Conservation (phyloP, 2,888 invertebrate species). For the Imbricaverruca yamaguchii region DNA sequence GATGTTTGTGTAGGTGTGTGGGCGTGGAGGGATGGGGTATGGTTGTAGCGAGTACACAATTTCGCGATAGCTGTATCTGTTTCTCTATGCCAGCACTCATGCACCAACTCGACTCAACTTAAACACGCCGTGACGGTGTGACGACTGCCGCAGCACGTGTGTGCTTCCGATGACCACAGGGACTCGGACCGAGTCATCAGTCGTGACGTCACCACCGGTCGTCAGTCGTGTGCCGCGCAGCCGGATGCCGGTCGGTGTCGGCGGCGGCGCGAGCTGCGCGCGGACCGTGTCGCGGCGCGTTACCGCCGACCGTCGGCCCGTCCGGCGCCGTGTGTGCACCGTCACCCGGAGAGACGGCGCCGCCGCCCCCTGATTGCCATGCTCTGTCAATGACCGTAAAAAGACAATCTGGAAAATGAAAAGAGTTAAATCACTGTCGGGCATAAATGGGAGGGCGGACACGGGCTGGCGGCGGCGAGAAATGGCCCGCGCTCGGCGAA, state of each 20-base stretch:
- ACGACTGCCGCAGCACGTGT: too few relatives aligned
- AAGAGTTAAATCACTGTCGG: conserved; percentile 5
- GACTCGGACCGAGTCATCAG: background rate
- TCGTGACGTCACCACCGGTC: background rate
- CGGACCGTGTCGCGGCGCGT: too few relatives aligned
- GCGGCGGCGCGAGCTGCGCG: background rate
- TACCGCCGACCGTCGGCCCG: background rate
- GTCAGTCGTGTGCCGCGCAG: background rate
- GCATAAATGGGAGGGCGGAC: conserved; percentile 4
- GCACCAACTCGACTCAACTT: too few relatives aligned
- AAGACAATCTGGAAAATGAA: conserved; percentile 15
- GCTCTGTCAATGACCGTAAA: conserved; percentile 12
- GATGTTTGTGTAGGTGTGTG: too few relatives aligned
- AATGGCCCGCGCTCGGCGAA: background rate
- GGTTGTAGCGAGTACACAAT: too few relatives aligned
- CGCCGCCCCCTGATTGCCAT: background rate
- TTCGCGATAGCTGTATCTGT: too few relatives aligned
- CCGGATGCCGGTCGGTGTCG: background rate
- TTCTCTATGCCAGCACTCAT: too few relatives aligned
- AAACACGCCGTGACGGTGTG: too few relatives aligned
- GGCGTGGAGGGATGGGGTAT: too few relatives aligned
- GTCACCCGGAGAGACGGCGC: background rate
- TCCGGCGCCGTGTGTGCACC: background rate
- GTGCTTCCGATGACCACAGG: too few relatives aligned
- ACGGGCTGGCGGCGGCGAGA: background rate